These are phyloP conservation scores for Chionomys nivalis DNA, from an alignment of 2,113 vertebrate genomes.

Conservation along the genomic window DNA sequence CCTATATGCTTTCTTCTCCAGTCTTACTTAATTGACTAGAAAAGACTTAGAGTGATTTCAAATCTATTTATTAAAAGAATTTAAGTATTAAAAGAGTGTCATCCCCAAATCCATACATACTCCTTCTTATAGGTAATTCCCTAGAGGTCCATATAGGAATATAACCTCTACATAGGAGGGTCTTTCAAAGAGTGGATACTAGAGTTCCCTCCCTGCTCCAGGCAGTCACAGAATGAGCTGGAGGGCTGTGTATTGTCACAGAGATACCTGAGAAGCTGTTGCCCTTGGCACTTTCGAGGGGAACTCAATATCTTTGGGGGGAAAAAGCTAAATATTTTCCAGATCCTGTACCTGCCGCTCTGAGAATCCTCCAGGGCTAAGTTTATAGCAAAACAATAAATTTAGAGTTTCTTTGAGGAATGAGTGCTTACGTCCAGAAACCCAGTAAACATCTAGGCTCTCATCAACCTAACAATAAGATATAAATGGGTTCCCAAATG, in stretches of 20 bases:
- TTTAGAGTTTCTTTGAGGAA: conserved; percentile 9
- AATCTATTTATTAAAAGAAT: background rate
- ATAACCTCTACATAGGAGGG: background rate
- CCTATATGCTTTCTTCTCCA: background rate
- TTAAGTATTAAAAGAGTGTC: background rate
- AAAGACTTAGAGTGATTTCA: background rate
- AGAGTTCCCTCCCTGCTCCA: background rate
- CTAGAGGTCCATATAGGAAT: background rate
- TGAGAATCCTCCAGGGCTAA: conserved; percentile 21
- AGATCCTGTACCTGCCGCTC: background rate
- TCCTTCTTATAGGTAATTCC: background rate
- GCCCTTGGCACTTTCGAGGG: background rate
- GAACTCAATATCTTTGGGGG: background rate
- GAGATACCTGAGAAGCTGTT: background rate
- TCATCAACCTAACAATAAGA: conserved; percentile 5
- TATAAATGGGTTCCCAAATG: background rate
- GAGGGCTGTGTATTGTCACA: background rate
- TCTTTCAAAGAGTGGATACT: background rate
- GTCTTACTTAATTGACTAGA: background rate
- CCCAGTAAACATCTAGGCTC: background rate
- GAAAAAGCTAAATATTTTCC: background rate
- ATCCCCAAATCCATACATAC: background rate
- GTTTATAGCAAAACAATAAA: conserved; percentile 26
- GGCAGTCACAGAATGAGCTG: background rate
- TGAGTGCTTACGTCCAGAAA: conserved; percentile 33